Evolutionary conservation across 2,113 vertebrate genomes (phyloP).

Genomic region (Antechinus stuartii): DNA sequence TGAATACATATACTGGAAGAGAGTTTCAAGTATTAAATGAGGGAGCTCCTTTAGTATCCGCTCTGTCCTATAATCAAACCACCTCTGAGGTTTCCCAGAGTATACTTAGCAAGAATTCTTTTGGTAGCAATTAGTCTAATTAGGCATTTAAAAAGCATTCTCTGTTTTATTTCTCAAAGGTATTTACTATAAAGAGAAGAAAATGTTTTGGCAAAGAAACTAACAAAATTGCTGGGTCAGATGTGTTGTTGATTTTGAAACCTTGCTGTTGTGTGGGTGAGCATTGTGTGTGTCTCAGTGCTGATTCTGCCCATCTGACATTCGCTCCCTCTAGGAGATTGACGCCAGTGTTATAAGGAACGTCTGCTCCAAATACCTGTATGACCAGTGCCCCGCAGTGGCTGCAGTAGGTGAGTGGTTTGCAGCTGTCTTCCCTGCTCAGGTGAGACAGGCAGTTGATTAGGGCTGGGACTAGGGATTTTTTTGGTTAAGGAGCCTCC

Average conservation of each 20-base stretch:
- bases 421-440: not conserved
- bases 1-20: not conserved
- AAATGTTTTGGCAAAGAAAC: not conserved
- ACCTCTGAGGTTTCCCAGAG: not conserved
- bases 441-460: not conserved
- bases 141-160: not conserved
- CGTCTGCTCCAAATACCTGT: slow-evolving; percentile 94
- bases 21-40: not conserved
- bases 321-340: slow-evolving; percentile 87
- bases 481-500: not conserved
- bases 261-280: not conserved
- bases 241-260: not conserved
- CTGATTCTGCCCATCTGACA: not conserved
- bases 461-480: not conserved
- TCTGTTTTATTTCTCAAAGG: not conserved
- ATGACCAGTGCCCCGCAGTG: slow-evolving; percentile 96
- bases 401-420: slow-evolving; percentile 91
- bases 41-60: not conserved
- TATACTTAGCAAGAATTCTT: not conserved
- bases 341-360: slow-evolving; percentile 89
- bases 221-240: not conserved
- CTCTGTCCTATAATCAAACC: not conserved
- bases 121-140: slow-evolving; percentile 14
- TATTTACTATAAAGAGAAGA: not conserved
- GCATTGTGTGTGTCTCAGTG: not conserved